Evolutionary conservation across 2,797 vertebrate species (phyloP).

Genomic region (Enteromius argenteus): DNA sequence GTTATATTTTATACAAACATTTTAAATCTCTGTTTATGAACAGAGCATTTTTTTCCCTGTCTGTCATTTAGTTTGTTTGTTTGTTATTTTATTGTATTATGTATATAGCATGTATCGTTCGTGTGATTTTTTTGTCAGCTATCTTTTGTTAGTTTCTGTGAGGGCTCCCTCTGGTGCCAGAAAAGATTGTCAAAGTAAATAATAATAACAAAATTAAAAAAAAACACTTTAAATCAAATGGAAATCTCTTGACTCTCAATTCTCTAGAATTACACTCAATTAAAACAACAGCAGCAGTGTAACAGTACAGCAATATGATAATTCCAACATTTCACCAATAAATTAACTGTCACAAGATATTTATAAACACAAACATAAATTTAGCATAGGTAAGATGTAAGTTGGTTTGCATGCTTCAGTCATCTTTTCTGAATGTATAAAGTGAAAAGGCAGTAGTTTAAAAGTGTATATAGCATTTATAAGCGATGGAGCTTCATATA

Average conservation of each 20-base stretch:
- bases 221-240: neutral
- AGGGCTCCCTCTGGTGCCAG: constrained; percentile 18
- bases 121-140: neutral
- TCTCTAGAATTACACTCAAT: neutral
- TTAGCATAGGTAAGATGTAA: neutral
- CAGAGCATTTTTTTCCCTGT: neutral
- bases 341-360: neutral
- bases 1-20: neutral
- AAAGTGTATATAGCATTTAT: neutral
- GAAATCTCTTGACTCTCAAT: neutral
- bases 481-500: neutral
- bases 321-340: neutral
- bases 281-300: neutral
- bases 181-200: neutral
- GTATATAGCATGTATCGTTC: neutral
- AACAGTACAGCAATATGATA: neutral
- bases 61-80: neutral
- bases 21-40: neutral
- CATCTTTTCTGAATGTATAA: neutral
- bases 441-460: neutral
- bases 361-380: neutral
- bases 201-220: neutral
- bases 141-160: neutral
- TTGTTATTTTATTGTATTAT: neutral
- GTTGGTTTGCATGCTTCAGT: constrained; percentile 9